These are phyloP conservation scores for Zelostemma sp. DNA, from an alignment of 1,140 invertebrate genomes.

Conservation along the genomic window DNA sequence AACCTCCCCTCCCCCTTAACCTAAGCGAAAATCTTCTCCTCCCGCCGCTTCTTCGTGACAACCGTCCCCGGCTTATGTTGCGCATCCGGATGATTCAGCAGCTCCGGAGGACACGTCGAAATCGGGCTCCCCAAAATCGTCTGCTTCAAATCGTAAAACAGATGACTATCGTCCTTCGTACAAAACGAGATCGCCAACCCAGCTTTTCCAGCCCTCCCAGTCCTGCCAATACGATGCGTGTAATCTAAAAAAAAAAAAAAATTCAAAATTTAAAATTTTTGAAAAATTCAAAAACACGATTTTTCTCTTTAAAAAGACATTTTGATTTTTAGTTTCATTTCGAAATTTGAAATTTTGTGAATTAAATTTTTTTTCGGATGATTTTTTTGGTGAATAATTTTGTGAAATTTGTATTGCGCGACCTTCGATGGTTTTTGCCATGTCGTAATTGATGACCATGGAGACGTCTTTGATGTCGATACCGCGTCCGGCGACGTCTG, in stretches of 20 bases:
- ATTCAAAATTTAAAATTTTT: neutral
- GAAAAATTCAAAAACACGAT: conserved; percentile 1
- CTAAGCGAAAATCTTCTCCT: conserved; percentile 93
- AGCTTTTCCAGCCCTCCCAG: conserved; percentile 97
- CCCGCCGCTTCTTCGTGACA: conserved; percentile 91
- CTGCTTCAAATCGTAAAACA: conserved; percentile 99
- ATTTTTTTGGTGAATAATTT: no score
- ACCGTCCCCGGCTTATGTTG: conserved; percentile 98
- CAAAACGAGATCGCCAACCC: conserved; percentile 97
- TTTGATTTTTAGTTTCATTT: no score
- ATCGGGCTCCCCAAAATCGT: conserved; percentile 90
- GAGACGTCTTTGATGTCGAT: conserved; percentile 99
- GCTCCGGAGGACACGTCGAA: conserved; percentile 95
- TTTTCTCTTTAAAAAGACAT: no score
- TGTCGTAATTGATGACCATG: conserved; percentile 99
- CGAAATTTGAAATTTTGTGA: no score
- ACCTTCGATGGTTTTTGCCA: conserved; percentile 98
- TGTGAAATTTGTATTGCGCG: no score
- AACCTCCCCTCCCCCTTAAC: no score
- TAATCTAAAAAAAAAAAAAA: conserved; percentile 80
- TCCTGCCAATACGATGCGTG: conserved; percentile 99
- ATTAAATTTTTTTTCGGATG: no score
- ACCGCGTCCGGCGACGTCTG: conserved; percentile 99
- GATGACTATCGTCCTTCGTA: conserved; percentile 94
- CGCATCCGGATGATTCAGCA: conserved; percentile 98